Base-by-base conservation (phyloP, 2,888 invertebrate species). In the Sclerodermus sp. region DNA sequence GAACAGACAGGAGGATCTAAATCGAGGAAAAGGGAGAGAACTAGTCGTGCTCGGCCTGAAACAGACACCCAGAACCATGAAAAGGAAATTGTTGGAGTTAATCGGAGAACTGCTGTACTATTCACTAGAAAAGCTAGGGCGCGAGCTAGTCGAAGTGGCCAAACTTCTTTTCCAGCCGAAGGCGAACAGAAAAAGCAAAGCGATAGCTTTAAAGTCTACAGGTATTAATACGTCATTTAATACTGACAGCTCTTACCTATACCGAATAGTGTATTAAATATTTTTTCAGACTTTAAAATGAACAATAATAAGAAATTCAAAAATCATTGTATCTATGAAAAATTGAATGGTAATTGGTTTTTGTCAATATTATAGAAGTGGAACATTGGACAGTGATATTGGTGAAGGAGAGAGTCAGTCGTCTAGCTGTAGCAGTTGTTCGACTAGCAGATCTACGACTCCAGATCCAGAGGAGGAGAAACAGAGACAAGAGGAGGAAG, bases 41-140 rank as follows among this genome's bases (percentile, higher is more conserved):
- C 64, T 17, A 69, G 64, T 57, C 66, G 73, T n/a, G 71, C 54
- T 56, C 65, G 70, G 1, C 64, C 56, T 3, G 77, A 72, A 45
- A 61, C 62, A 1, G 71, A 73, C 36, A 59, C 59, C 1, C 64
- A 64, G 32, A 70, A 69, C 15, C 62, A 64, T 1, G 70, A 72
- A n/a, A 72, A 69, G 41, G 71, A 73, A 48, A 53, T 68, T 1
- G 60, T 61, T 13, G 34, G 34, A n/a, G 87, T 87, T 6, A 87
- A 87, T 71, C 79, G 87, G 23, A 73, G 90, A 67, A 90, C 88
- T 16, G 88, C 90, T n/a, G 90, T 91, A 18, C 77, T 91, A 29
- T 87, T 91, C 65, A 88, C 89, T 9, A 82, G 88, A 42, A 90
- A 90, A 76, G 86, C 87, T 1, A 85, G 85, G 68, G 78, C 80